phyloP scores from a whole-genome alignment of 2,888 invertebrate genomes.

The Platycheirus rosarum region DNA sequence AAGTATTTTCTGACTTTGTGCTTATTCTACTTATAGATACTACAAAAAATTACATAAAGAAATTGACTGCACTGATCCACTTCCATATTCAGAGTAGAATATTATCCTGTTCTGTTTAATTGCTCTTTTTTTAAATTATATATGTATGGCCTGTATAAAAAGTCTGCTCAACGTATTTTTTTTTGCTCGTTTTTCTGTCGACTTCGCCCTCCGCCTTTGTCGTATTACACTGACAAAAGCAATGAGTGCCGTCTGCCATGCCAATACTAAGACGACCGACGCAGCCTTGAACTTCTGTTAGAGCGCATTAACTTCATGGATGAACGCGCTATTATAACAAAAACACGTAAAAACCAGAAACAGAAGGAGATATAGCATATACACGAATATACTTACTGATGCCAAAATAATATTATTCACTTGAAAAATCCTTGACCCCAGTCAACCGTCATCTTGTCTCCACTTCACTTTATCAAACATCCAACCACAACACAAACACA shows the following conservation, averaged over 20 bases:
- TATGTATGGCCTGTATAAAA: slow-evolving; percentile 7
- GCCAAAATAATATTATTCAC: slow-evolving; percentile 22
- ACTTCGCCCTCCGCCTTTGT: not conserved
- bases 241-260: not conserved
- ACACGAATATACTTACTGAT: not conserved
- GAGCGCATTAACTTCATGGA: slow-evolving; percentile 81
- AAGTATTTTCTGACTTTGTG: too few species aligned
- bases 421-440: slow-evolving; percentile 29
- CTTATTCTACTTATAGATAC: not conserved
- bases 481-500: not conserved
- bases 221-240: too few species aligned
- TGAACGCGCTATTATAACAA: slow-evolving; percentile 46
- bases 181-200: slow-evolving; percentile 7
- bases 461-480: not conserved
- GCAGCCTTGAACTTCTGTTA: slow-evolving; percentile 82
- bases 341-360: slow-evolving; percentile 5
- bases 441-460: slow-evolving; percentile 2
- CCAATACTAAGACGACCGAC: slow-evolving; percentile 56
- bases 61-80: slow-evolving; percentile 13
- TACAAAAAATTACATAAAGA: not conserved
- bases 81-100: slow-evolving; percentile 5
- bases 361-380: slow-evolving; percentile 4
- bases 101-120: slow-evolving; percentile 1
- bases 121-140: not conserved
- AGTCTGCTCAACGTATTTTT: not conserved